phyloP scores from a whole-genome alignment of 2,797 vertebrate genomes.

The Calcarius lapponicus region DNA sequence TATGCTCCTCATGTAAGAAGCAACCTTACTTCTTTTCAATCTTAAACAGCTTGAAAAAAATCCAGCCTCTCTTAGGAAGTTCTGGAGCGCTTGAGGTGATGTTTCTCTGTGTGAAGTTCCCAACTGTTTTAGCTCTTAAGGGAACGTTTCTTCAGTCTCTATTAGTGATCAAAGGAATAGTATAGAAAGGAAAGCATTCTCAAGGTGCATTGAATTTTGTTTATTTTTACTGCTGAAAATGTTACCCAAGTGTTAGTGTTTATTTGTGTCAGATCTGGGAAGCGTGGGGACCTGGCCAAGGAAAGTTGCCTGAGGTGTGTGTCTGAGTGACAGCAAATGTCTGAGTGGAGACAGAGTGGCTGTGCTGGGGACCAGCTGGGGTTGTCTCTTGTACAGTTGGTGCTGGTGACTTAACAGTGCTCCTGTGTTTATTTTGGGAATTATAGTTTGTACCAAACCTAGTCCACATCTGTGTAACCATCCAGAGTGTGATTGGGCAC shows the following conservation, averaged over 20 bases:
- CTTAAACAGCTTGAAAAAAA: not conserved
- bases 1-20: not conserved
- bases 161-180: not conserved
- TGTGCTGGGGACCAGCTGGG: rapidly evolving
- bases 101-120: not conserved
- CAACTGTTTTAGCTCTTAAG: not conserved
- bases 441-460: not conserved
- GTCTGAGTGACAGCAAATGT: not conserved
- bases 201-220: not conserved
- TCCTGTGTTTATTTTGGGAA: not conserved
- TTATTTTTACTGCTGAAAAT: not conserved
- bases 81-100: not conserved
- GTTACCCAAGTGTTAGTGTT: not conserved
- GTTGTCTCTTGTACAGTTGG: not conserved
- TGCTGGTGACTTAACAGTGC: not conserved
- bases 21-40: not conserved
- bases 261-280: not conserved
- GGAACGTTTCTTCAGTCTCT: not conserved
- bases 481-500: not conserved
- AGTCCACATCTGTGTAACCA: not conserved
- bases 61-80: not conserved
- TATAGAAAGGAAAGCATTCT: not conserved
- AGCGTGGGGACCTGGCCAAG: not conserved
- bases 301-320: not conserved
- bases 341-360: not conserved